Conservation (phyloP, 2,113 vertebrate genomes). For the Fregata magnificens region DNA sequence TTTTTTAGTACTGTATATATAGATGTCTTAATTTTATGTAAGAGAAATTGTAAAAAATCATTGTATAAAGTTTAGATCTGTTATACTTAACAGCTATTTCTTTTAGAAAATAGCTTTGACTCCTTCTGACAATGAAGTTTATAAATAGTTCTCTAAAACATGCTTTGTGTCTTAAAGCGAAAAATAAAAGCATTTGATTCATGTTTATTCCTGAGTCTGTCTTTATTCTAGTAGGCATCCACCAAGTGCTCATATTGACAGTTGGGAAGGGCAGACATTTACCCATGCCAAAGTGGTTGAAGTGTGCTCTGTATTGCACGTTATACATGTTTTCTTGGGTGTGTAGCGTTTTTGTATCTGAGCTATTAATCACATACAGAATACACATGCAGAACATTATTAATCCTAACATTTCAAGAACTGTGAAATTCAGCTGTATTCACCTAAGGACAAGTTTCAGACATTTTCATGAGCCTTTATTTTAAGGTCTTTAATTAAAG, state of each 20-base stretch:
- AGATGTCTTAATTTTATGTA: background rate
- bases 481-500: background rate
- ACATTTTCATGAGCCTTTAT: background rate
- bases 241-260: background rate
- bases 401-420: background rate
- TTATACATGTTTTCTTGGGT: too few relatives aligned
- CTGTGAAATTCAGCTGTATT: background rate
- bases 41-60: background rate
- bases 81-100: background rate
- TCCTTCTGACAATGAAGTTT: background rate
- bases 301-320: too few relatives aligned
- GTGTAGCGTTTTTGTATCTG: too few relatives aligned
- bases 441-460: background rate
- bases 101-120: background rate
- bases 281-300: background rate
- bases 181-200: constrained; percentile 16
- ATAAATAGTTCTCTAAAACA: background rate
- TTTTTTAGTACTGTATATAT: constrained; percentile 40
- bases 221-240: background rate
- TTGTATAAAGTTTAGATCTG: background rate
- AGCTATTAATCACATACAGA: background rate
- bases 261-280: background rate
- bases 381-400: background rate
- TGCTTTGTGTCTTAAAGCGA: background rate
- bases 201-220: background rate